A percentile compares a stretch with the other conserved stretches of the same genome.
These are phyloP conservation scores for Steromphala cineraria DNA, from an alignment of 2,888 invertebrate genomes.

Conservation along the genomic window DNA sequence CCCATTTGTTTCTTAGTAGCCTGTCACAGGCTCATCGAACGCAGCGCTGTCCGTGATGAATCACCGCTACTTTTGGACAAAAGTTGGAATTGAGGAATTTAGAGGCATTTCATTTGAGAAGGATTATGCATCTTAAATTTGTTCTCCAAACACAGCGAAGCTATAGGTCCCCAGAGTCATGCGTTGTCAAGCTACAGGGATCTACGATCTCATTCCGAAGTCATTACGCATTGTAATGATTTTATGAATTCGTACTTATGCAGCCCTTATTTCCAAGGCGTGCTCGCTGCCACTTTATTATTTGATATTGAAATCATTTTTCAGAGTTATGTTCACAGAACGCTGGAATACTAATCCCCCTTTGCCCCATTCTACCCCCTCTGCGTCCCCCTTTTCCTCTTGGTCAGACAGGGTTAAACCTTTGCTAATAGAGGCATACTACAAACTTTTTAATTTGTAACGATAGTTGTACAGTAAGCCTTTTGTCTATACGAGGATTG, in stretches of 20 bases:
- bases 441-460: conserved; percentile 17
- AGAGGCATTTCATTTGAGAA: conserved; percentile 27
- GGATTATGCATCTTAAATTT: conserved; percentile 26
- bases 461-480: not conserved
- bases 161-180: conserved; percentile 16
- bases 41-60: conserved; percentile 18
- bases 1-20: conserved; percentile 15
- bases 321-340: conserved; percentile 26
- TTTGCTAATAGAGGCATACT: not conserved
- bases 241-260: conserved; percentile 50
- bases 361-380: not conserved
- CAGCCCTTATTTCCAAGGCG: conserved; percentile 41
- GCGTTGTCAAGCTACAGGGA: conserved; percentile 1
- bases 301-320: conserved; percentile 52
- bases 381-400: not conserved
- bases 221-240: conserved; percentile 38
- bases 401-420: conserved; percentile 15
- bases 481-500: not conserved
- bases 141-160: conserved; percentile 7
- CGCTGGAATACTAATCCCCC: conserved; percentile 2
- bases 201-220: conserved; percentile 13
- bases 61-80: conserved; percentile 15
- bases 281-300: conserved; percentile 47
- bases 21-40: conserved; percentile 18
- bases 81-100: conserved; percentile 18